Evolutionary conservation across 2,888 invertebrate genomes (phyloP).

Genomic region (Cerastis leucographa): DNA sequence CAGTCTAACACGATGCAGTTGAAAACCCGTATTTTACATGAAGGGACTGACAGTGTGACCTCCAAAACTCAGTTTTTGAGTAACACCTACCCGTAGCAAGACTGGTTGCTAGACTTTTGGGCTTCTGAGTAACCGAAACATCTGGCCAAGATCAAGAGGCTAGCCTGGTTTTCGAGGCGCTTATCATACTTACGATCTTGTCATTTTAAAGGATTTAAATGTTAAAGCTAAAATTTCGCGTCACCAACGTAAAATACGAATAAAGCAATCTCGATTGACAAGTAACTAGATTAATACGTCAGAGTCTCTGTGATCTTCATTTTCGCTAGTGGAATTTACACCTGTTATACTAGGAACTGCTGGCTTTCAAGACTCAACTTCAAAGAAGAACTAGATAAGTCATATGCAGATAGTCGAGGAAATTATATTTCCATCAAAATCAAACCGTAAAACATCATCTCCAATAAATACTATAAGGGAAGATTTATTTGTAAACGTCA

Average conservation of each 20-base stretch:
- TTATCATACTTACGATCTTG: neutral
- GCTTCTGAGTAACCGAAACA: neutral
- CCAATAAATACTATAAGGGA: neutral
- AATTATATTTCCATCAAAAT: neutral
- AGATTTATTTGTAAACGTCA: neutral
- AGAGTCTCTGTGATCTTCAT: neutral
- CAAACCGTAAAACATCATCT: neutral
- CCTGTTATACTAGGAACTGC: neutral
- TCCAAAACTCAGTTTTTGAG: neutral
- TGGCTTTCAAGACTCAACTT: neutral
- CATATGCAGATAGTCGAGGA: neutral
- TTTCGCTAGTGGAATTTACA: neutral
- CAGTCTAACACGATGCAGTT: neutral
- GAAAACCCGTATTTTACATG: neutral
- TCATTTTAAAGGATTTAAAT: neutral
- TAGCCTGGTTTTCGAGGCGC: neutral
- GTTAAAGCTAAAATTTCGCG: neutral
- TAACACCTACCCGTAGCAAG: neutral
- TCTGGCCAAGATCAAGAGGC: neutral
- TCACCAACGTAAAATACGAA: neutral
- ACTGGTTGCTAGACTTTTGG: neutral
- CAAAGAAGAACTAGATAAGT: neutral
- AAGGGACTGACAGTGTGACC: neutral
- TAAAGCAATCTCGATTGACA: neutral
- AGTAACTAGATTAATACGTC: neutral